Conservation (phyloP, 1,140 invertebrate species). For the Macrobrachium nipponense region DNA sequence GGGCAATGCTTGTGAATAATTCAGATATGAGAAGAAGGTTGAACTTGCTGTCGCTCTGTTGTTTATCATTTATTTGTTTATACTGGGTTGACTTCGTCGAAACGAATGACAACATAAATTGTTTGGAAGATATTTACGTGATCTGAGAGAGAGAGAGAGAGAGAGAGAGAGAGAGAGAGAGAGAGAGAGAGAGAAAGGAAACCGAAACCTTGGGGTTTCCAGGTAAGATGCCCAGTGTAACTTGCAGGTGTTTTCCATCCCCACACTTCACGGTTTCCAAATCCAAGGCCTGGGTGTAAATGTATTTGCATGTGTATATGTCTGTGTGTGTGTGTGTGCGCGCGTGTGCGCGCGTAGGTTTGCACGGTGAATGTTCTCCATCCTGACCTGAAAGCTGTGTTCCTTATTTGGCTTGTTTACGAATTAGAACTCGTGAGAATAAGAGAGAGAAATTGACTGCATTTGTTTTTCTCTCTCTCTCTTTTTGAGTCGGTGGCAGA, state of each 20-base stretch:
- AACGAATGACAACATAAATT: too few species aligned
- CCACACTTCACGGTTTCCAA: neutral
- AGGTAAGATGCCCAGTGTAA: neutral
- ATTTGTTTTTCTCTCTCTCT: too few species aligned
- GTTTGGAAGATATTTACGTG: too few species aligned
- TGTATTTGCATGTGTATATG: neutral
- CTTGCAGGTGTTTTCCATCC: neutral
- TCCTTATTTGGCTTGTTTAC: neutral
- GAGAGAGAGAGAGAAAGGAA: slow-evolving; percentile 14
- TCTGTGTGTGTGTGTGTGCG: slow-evolving; percentile 24
- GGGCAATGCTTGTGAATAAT: too few species aligned
- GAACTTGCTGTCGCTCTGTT: too few species aligned
- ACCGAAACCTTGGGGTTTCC: neutral
- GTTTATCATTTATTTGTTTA: too few species aligned
- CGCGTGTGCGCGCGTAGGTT: neutral
- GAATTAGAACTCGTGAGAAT: too few species aligned
- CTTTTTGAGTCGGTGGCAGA: too few species aligned
- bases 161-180: slow-evolving; percentile 18
- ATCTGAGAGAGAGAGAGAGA: slow-evolving; percentile 12
- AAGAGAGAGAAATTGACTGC: too few species aligned
- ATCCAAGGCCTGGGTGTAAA: neutral
- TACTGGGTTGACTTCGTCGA: too few species aligned
- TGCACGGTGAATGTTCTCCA: neutral
- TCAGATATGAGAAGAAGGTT: too few species aligned
- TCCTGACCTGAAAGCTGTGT: neutral